Conservation (phyloP, 2,113 vertebrate species). For the Archilochus colubris region DNA sequence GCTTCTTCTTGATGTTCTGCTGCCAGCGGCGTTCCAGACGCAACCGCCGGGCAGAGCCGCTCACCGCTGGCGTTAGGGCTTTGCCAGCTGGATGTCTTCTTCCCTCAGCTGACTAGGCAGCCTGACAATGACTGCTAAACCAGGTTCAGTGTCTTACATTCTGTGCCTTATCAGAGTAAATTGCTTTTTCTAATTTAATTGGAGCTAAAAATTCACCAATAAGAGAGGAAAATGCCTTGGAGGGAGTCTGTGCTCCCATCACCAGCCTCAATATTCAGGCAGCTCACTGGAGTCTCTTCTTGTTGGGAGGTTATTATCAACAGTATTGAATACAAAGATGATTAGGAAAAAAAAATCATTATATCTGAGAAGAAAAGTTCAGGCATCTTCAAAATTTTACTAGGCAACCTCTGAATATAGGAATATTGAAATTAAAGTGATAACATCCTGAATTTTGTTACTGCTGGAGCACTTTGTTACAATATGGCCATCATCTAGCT, state of each 20-base stretch:
- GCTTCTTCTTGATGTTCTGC: accelerated
- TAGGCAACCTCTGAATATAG: background rate
- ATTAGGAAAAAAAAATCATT: background rate
- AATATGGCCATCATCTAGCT: background rate
- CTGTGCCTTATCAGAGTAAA: constrained; percentile 26
- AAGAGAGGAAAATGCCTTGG: constrained; percentile 35
- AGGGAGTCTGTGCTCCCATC: background rate
- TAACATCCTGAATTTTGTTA: background rate
- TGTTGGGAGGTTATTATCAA: background rate
- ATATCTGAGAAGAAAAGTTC: background rate
- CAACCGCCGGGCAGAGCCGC: background rate
- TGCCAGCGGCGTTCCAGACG: background rate
- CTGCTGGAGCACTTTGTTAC: background rate
- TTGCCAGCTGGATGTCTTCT: constrained; percentile 42
- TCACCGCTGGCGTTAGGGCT: background rate
- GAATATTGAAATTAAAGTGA: background rate
- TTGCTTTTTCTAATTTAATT: constrained; percentile 55
- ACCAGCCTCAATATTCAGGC: constrained; percentile 16
- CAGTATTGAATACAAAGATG: background rate
- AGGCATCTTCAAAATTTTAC: background rate
- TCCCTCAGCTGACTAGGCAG: constrained; percentile 1
- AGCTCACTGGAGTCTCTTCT: background rate
- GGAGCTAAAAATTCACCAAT: constrained; percentile 52
- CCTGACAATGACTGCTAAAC: background rate
- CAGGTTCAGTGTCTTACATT: background rate